These are phyloP conservation scores for Sebastes hubbsi DNA, from an alignment of 2,797 vertebrate genomes.

Conservation along the genomic window DNA sequence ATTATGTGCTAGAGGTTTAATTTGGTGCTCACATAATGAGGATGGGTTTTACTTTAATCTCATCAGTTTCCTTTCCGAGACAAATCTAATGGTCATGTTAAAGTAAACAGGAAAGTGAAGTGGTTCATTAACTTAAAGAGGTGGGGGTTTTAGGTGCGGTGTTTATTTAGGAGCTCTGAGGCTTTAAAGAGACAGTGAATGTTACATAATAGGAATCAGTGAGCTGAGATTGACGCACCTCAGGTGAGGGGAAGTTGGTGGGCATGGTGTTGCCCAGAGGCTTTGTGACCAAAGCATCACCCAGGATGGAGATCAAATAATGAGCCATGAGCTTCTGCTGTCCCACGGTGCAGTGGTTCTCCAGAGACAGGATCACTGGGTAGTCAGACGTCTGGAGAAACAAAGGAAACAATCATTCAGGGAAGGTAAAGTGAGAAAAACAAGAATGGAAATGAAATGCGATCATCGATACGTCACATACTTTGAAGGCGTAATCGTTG, in stretches of 20 bases:
- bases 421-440: neutral
- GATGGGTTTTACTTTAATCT: constrained; percentile 2
- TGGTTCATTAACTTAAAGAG: constrained; percentile 10
- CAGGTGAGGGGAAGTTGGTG: constrained; percentile 88
- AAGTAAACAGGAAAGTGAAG: constrained; percentile 46
- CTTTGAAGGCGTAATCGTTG: constrained; percentile 94
- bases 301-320: constrained; percentile 87
- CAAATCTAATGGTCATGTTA: constrained; percentile 6
- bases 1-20: neutral
- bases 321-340: constrained; percentile 93
- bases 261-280: constrained; percentile 82
- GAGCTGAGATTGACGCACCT: constrained; percentile 78
- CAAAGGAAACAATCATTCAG: neutral
- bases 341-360: constrained; percentile 93
- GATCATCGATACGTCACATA: constrained; percentile 60
- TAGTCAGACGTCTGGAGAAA: constrained; percentile 88
- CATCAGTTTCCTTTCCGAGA: constrained; percentile 14
- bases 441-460: neutral
- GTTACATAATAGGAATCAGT: neutral
- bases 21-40: constrained; percentile 23
- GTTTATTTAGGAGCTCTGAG: neutral
- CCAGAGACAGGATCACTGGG: constrained; percentile 95
- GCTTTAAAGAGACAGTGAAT: neutral
- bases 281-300: constrained; percentile 84
- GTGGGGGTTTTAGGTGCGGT: constrained; percentile 18